A percentile compares a stretch with the other conserved stretches of the same genome.
Conservation (phyloP, 37 sponge, comb jelly and placozoan genomes). For the Lycopodina hypogea region DNA sequence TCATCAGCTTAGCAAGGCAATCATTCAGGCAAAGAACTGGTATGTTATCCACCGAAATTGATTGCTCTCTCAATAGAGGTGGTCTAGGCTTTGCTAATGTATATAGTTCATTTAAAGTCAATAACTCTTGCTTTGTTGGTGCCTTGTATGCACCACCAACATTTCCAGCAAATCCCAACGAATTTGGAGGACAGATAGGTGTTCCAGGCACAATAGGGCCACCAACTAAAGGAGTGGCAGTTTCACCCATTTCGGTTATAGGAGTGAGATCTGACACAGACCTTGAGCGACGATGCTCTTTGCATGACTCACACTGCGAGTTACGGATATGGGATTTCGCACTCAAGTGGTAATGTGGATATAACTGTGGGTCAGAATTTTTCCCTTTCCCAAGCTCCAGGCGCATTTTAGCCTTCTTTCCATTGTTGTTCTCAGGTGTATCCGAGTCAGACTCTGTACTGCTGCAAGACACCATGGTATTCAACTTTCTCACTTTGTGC, state of each 20-base stretch:
- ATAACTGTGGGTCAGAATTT: not conserved
- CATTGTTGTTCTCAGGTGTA: not conserved
- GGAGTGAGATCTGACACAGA: conserved; percentile 36
- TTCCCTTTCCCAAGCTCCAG: not conserved
- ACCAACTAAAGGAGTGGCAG: conserved; percentile 10
- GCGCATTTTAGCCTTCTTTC: not conserved
- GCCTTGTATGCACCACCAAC: not conserved
- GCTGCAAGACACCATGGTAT: not conserved
- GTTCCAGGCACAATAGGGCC: conserved; percentile 10
- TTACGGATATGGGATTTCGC: conserved; percentile 7
- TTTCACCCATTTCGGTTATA: not conserved
- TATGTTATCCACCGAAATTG: conserved; percentile 31
- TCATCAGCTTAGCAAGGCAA: not conserved
- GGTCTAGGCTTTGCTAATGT: not conserved
- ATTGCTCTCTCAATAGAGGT: conserved; percentile 8
- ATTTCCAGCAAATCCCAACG: not conserved
- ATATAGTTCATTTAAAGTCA: not conserved
- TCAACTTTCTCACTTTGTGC: not conserved
- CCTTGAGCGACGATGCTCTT: conserved; percentile 9
- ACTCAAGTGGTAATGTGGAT: conserved; percentile 36
- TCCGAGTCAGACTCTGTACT: conserved; percentile 19
- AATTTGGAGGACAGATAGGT: not conserved
- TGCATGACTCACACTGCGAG: too few relatives aligned
- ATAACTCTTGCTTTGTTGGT: conserved; percentile 10
- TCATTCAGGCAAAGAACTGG: conserved; percentile 44